Percentiles rank a stretch among this genome's conserved stretches.
phyloP scores from a whole-genome alignment of 35 echinoderm and acorn worm species.

The Ophiothrix spiculata region DNA sequence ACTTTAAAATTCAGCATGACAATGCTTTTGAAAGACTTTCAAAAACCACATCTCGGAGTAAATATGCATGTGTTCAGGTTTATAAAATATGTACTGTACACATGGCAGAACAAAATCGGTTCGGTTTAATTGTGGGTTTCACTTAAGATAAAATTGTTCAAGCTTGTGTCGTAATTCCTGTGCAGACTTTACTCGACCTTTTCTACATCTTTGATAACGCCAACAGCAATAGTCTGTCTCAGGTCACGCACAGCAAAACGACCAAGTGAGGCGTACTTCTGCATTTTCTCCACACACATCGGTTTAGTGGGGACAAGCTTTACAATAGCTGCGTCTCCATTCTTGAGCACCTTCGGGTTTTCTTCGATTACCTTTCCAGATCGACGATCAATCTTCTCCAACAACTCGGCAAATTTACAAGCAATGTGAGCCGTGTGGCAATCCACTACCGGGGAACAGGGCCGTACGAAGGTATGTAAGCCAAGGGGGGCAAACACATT shows the following conservation, averaged over 20 bases:
- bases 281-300: slow-evolving; percentile 77
- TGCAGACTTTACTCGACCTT: too few relatives aligned
- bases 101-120: too few relatives aligned
- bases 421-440: slow-evolving; percentile 98
- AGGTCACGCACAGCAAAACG: slow-evolving; percentile 96
- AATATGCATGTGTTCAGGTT: too few relatives aligned
- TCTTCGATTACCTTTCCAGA: slow-evolving; percentile 83
- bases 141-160: too few relatives aligned
- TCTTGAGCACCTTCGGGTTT: slow-evolving; percentile 74
- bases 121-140: too few relatives aligned
- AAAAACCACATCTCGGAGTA: too few relatives aligned
- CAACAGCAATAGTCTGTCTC: slow-evolving; percentile 92
- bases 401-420: slow-evolving; percentile 75
- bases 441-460: slow-evolving; percentile 91
- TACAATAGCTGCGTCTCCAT: slow-evolving; percentile 72
- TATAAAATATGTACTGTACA: too few relatives aligned
- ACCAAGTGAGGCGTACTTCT: slow-evolving; percentile 71
- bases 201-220: slow-evolving; percentile 76
- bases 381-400: slow-evolving; percentile 85
- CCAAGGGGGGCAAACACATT: too few relatives aligned
- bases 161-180: too few relatives aligned
- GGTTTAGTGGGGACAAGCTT: slow-evolving; percentile 64
- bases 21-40: too few relatives aligned
- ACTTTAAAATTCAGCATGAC: too few relatives aligned
- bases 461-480: too few relatives aligned